Base-by-base conservation (phyloP, 2,888 invertebrate genomes). In the Rhagium mordax region DNA sequence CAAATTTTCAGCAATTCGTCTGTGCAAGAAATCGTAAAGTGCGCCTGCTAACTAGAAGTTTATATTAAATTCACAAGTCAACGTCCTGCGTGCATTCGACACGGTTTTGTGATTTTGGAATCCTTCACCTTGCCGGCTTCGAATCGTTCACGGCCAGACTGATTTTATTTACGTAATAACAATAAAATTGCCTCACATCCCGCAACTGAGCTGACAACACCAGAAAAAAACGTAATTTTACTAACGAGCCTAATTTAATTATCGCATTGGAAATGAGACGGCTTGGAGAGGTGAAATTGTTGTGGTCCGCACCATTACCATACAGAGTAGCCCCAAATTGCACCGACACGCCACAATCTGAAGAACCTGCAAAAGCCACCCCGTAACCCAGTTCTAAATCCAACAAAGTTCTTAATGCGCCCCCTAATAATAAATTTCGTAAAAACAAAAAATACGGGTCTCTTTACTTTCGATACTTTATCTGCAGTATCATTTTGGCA, bases 101-200 rank as follows among this genome's bases (percentile, higher is more conserved):
- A 76, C 72, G 74, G 59, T 76, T 70, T 71, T 55, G 59, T 66
- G 72, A 72, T 72, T 74, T 71, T 27, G 41, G 71, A 65, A 70
- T 74, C 73, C 73, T 76, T 74, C 69, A 71, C 76, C 76, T 49
- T 49, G 18, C 49, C 49, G 16, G 16, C 49, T 16, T 33, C 59
- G 27, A 59, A 59, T 71, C 68, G 76, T 67, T 71, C 71, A 68
- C 66, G 70, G 69, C 66, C 59, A 59, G 33, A 10, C 55, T 55
- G 10, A 33, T 29, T 49, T 49, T 27, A 59, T 59, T 59, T 59
- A 59, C 27, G 59, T 59, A 59, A 59, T 59, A 59, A 27, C 59
- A 27, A 57, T 59, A 33, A 27, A 59, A 29, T 27, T 5, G 27
- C 16, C 10, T 59, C 59, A 6, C 57, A n/a, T 57, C 27, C 27